Percentiles rank a stretch among this genome's conserved stretches.
Conservation (phyloP, 2,113 vertebrate species). For the Cryptoleucopteryx plumbea region DNA sequence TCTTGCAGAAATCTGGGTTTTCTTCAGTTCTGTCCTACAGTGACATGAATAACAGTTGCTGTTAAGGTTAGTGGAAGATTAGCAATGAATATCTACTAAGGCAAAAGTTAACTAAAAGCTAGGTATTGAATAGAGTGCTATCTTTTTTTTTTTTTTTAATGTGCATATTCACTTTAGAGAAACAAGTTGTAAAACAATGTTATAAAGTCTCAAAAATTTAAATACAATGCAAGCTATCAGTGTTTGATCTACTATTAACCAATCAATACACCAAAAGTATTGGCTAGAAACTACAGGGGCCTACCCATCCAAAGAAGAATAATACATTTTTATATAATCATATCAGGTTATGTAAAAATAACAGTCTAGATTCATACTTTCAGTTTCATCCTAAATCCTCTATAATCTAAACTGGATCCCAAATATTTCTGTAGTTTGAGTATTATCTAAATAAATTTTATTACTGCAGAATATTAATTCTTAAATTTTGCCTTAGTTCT, state of each 20-base stretch:
- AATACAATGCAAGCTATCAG: not conserved
- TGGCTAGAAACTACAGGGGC: not conserved
- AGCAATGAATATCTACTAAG: not conserved
- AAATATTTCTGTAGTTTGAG: not conserved
- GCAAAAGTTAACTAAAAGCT: not conserved
- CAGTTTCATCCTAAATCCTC: not conserved
- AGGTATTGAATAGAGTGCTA: not conserved
- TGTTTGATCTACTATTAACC: not conserved
- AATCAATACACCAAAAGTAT: not conserved
- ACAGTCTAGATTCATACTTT: not conserved
- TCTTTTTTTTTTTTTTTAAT: not conserved
- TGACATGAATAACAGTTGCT: not conserved
- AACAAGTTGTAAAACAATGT: not conserved
- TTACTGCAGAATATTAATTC: not conserved
- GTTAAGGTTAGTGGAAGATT: not conserved
- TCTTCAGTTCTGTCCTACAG: not conserved
- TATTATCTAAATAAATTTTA: not conserved
- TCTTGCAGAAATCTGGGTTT: not conserved
- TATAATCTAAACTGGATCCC: not conserved
- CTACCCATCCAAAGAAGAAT: not conserved
- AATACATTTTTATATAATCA: not conserved
- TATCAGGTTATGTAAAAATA: not conserved
- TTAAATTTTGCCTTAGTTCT: not conserved
- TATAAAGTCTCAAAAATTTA: not conserved
- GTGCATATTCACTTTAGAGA: not conserved